Conservation (phyloP, 2,888 invertebrate species). For the Drosophila merina region DNA sequence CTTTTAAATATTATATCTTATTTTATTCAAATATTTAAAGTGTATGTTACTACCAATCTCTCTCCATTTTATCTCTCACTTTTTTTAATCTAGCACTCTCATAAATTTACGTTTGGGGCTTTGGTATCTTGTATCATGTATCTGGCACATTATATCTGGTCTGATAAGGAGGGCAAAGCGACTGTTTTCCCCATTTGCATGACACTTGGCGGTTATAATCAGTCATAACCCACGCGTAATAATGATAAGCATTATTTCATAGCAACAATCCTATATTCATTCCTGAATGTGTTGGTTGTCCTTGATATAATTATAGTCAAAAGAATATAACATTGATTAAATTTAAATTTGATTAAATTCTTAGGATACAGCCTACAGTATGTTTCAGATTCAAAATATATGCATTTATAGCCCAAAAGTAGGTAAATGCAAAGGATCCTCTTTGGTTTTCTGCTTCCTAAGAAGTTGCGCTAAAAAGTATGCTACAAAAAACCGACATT, state of each 20-base stretch:
- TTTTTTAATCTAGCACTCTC: conserved; percentile 1
- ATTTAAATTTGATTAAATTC: no score
- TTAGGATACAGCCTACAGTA: no score
- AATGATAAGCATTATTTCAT: conserved; percentile 21
- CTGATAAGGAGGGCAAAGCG: conserved; percentile 19
- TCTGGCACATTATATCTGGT: neutral
- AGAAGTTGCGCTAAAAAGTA: neutral
- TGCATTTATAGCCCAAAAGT: neutral
- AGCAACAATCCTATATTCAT: conserved; percentile 4
- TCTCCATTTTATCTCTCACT: neutral
- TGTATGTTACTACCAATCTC: no score
- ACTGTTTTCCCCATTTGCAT: conserved; percentile 22
- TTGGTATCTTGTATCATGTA: neutral
- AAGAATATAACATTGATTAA: no score
- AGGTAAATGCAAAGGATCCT: neutral
- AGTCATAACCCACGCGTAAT: conserved; percentile 29
- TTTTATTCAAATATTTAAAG: no score
- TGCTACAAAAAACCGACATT: no score
- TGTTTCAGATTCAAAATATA: no score
- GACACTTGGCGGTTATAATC: conserved; percentile 31
- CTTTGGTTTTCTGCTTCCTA: neutral
- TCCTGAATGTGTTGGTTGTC: neutral
- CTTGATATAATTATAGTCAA: neutral
- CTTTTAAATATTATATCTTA: no score
- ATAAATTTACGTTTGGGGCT: neutral